Percentiles rank a stretch among this genome's conserved stretches.
Evolutionary conservation across 2,888 invertebrate genomes (phyloP).

Genomic region (Melipona beecheii): DNA sequence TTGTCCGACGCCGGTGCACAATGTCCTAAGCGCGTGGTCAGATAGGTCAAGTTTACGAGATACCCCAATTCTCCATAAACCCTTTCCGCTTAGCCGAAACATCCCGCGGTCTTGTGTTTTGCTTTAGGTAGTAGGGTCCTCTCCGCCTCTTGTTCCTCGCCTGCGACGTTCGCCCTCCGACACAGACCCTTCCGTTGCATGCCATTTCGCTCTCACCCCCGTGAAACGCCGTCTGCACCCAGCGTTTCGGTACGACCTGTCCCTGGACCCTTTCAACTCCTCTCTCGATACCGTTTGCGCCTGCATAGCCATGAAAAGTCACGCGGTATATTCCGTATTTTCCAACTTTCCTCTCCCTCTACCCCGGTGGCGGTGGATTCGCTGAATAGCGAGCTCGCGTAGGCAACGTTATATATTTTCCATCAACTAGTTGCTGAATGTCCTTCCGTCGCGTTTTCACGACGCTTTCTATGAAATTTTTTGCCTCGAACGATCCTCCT

Average conservation of each 20-base stretch:
- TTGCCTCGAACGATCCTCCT: too few species aligned
- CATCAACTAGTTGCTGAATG: too few species aligned
- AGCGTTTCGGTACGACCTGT: slow-evolving; percentile 66
- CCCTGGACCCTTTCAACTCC: background rate
- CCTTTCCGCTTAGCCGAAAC: slow-evolving; percentile 80
- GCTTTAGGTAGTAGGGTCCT: slow-evolving; percentile 67
- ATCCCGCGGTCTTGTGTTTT: slow-evolving; percentile 77
- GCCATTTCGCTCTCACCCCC: slow-evolving; percentile 72
- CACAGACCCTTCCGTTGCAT: slow-evolving; percentile 74
- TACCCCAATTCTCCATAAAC: slow-evolving; percentile 79
- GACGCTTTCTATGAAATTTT: too few species aligned
- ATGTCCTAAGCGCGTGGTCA: slow-evolving; percentile 72
- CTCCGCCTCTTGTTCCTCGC: slow-evolving; percentile 58
- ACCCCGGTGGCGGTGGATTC: too few species aligned
- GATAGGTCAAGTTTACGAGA: slow-evolving; percentile 81
- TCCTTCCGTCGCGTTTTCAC: too few species aligned
- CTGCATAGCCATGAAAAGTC: background rate
- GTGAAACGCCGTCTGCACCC: slow-evolving; percentile 55
- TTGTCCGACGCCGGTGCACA: slow-evolving; percentile 56
- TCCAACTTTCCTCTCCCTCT: background rate
- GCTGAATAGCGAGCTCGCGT: too few species aligned
- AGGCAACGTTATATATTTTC: too few species aligned
- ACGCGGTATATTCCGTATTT: background rate
- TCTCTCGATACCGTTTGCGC: background rate
- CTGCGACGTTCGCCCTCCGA: slow-evolving; percentile 57